Evolutionary conservation across 2,797 vertebrate species (phyloP), one percentile per base, ranked within the genome.

Genomic region (Gastrophryne carolinensis): DNA sequence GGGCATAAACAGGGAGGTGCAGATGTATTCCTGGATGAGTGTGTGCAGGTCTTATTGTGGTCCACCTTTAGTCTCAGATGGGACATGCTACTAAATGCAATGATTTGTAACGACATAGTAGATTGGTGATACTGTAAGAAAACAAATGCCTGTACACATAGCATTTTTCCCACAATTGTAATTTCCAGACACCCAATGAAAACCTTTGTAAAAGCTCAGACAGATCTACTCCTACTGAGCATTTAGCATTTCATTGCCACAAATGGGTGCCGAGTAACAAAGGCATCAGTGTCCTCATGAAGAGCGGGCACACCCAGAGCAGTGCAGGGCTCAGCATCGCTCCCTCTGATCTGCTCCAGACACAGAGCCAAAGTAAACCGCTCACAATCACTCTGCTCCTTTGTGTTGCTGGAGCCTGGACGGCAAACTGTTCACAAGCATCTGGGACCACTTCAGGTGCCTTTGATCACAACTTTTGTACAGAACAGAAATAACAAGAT

Each of bases 301-400:
- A 29, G 21, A 11, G 29, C 10, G 3, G 74, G 49, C 66, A 71
- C 74, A 71, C 74, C 74, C 74, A 71, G 58, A 63, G 71, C 57
- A 63, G 61, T 58, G 71, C 66, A 77, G 57, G 60, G 58, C 58
- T 57, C 64, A 64, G 29, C 35, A 57, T 29, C 64, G 62, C 61
- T 62, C 41, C 63, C 32, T 47, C 34, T 70, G 52, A 76, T 70
- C 49, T 70, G 66, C 19, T 54, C 58, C 54, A 71, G 52, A 11
- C 5, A 56, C 13, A 64, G 58, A 77, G 74, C 74, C 74, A 77
- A 76, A 39, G 63, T 39, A 70, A 70, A 76, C 74, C 61, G 30
- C 7, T 63, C 53, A 54, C 26, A 29, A 64, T 13, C 64, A 73
- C 52, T 30, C 6, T 27, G 15, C 50, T 64, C 17, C 24, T 17